These are phyloP conservation scores for Platichthys stellatus DNA, from an alignment of 2,113 vertebrate genomes.

Conservation along the genomic window DNA sequence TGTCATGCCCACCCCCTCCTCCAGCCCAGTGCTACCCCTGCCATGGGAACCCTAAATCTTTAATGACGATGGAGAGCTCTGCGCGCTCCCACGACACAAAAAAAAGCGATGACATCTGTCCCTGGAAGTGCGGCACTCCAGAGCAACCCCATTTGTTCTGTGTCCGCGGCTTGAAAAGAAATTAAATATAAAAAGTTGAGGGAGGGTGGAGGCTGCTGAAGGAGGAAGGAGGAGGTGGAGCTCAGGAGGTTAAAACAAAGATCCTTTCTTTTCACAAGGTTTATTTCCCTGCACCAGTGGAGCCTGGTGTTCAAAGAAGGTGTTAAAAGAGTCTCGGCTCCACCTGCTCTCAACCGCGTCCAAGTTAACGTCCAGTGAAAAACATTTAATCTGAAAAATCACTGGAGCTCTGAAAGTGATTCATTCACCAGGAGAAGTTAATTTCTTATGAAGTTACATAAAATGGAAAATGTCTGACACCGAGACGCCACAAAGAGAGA, in stretches of 20 bases:
- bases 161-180: constrained; percentile 77
- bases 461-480: background rate
- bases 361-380: no score
- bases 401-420: background rate
- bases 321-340: constrained; percentile 63
- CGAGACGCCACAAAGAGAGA: background rate
- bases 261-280: constrained; percentile 68
- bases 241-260: constrained; percentile 76
- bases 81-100: constrained; percentile 77
- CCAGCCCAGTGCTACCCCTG: constrained; percentile 63
- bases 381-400: background rate
- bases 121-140: constrained; percentile 79
- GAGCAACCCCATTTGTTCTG: constrained; percentile 79
- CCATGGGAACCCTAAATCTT: constrained; percentile 85
- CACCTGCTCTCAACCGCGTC: constrained; percentile 62
- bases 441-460: no score
- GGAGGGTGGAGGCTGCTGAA: constrained; percentile 55
- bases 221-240: constrained; percentile 60
- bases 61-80: constrained; percentile 81
- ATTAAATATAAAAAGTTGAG: constrained; percentile 79
- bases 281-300: constrained; percentile 60
- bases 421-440: background rate
- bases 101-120: constrained; percentile 84
- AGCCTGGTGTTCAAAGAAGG: constrained; percentile 66
- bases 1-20: constrained; percentile 78